Base-by-base conservation (phyloP, 2,113 vertebrate species). In the Gnathonemus longibarbis region DNA sequence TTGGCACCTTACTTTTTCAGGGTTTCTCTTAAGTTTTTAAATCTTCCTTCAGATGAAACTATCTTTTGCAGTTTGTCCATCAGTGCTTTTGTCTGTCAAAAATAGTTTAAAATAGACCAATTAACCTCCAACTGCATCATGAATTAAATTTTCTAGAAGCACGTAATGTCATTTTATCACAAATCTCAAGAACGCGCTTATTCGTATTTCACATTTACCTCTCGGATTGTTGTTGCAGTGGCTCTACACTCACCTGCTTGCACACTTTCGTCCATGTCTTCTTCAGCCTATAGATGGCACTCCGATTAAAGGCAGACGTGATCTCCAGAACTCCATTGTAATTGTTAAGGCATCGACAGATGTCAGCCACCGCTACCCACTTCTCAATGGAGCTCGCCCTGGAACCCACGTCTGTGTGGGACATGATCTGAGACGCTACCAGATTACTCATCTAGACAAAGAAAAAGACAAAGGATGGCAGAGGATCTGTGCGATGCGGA, bases 61-160 rank as follows among this genome's bases (percentile, higher is more conserved):
- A 96, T 99, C 95, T 99, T 99, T 95, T 99, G 98, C 91, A 99
- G 97, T 94, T 99, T 99, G 94, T 99, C 98, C 98, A 99, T 98
- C 89, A 99, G 96, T 84, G 97, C 98, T 96, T 98, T 99, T 84
- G 97, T 96, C 98, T 99, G 92, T 9, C 88, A 85, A 93, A 94
- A 91, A 95, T 35, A 10, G 74, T 42, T 70, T 53, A 7, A 46
- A 50, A 88, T n/a, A 56, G 80, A 17, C 46, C 49, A 50, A 35
- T 35, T 24, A 39, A 62, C 70, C 11, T 2, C 15, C 35, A 15
- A 19, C 17, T 80, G 15, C 13, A 42, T 42, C 35, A 80, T 42
- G 39, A 42, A 19, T 39, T 7, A 80, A 19, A 80, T 19, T 19
- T 42, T 42, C 1, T 42, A 8, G 74, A 70, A 39, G 11, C 31